A percentile compares a stretch with the other conserved stretches of the same genome.
These are phyloP conservation scores for Cerastis leucographa DNA, from an alignment of 2,888 invertebrate genomes.

Conservation along the genomic window DNA sequence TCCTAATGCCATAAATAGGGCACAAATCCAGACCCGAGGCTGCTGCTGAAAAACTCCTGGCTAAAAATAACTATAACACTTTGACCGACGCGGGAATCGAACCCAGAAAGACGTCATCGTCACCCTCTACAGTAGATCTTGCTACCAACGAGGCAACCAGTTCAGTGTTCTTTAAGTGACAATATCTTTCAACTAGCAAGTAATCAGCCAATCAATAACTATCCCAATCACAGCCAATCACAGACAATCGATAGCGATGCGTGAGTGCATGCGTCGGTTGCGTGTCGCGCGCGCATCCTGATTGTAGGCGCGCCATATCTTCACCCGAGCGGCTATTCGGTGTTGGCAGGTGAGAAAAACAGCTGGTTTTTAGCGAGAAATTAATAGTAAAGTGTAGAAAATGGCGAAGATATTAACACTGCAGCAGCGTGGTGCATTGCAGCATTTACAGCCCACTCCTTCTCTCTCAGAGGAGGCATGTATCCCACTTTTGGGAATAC, in stretches of 20 bases:
- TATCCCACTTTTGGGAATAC: background rate
- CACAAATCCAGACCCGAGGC: background rate
- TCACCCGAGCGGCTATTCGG: slow-evolving; percentile 69
- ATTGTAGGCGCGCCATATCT: slow-evolving; percentile 74
- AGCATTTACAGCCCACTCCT: background rate
- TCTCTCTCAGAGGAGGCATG: background rate
- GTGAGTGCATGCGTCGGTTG: slow-evolving; percentile 67
- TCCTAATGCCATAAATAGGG: background rate
- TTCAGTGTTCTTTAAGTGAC: background rate
- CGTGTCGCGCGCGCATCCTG: slow-evolving; percentile 76
- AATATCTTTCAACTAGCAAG: background rate
- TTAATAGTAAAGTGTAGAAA: background rate
- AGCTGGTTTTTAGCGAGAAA: background rate
- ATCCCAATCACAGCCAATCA: slow-evolving; percentile 50
- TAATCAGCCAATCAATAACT: slow-evolving; percentile 57
- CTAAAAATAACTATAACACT: background rate
- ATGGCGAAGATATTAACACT: background rate
- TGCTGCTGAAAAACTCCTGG: background rate
- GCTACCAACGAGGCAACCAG: background rate
- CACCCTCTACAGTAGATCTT: background rate
- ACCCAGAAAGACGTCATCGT: background rate
- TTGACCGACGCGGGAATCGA: background rate
- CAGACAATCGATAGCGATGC: slow-evolving; percentile 33
- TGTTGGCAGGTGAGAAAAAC: slow-evolving; percentile 56
- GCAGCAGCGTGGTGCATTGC: background rate